phyloP scores from a whole-genome alignment of 2,113 vertebrate genomes.

The Eublepharis macularius region DNA sequence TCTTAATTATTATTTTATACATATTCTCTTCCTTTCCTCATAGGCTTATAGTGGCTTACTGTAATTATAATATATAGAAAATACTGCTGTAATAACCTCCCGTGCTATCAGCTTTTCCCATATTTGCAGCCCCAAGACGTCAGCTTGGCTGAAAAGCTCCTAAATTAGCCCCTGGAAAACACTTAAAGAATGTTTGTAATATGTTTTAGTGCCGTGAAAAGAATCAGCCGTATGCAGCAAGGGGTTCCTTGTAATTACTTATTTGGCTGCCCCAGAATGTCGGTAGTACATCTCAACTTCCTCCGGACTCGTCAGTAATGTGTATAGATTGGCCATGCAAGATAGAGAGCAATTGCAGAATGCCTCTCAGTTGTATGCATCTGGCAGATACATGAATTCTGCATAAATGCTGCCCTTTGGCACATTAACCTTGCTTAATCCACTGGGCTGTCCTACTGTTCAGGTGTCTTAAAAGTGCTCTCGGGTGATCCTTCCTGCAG shows the following conservation, averaged over 20 bases:
- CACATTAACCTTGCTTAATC: neutral
- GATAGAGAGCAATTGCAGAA: constrained; percentile 14
- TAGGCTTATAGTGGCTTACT: neutral
- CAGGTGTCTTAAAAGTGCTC: constrained; percentile 12
- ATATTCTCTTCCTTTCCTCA: neutral
- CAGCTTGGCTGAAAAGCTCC: neutral
- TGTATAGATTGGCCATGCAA: neutral
- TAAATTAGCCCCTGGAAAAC: neutral
- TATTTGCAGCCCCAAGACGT: neutral
- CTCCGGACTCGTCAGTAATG: neutral
- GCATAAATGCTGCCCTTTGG: neutral
- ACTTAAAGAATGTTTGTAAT: neutral
- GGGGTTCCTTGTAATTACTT: neutral
- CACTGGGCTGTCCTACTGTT: constrained; percentile 3
- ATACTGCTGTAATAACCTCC: neutral
- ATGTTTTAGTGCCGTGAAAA: neutral
- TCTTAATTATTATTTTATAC: constrained; percentile 1
- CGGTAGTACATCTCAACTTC: constrained; percentile 3
- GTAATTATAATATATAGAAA: constrained; percentile 6
- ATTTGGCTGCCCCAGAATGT: neutral
- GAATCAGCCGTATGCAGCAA: neutral
- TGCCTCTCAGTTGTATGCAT: neutral
- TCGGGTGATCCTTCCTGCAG: constrained; percentile 19
- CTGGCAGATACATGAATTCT: neutral
- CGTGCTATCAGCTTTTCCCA: neutral